A percentile compares a stretch with the other conserved stretches of the same genome.
Conservation (phyloP, 2,113 vertebrate genomes). For the Burhinus oedicnemus region DNA sequence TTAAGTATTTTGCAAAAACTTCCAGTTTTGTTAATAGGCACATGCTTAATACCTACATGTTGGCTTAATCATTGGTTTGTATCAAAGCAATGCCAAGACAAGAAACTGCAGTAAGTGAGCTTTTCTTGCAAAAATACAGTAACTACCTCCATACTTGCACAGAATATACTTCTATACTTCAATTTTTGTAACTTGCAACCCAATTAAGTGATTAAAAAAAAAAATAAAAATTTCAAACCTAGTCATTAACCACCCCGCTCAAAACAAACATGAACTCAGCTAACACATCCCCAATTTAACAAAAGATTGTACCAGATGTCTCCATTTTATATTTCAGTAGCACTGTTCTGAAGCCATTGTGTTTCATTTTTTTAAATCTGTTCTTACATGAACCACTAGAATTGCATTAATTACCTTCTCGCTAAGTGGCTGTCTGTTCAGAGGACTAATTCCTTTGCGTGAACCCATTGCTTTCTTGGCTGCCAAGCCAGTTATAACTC, state of each 20-base stretch:
- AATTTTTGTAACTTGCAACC: background rate
- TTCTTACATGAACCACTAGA: background rate
- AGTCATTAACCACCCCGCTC: background rate
- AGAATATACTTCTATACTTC: background rate
- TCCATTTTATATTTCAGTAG: background rate
- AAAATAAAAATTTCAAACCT: background rate
- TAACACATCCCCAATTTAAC: background rate
- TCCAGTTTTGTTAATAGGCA: background rate
- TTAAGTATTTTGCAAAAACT: background rate
- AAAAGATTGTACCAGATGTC: background rate
- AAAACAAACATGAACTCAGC: background rate
- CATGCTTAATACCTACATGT: background rate
- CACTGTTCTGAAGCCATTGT: background rate
- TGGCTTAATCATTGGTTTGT: background rate
- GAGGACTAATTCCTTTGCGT: slow-evolving; percentile 82
- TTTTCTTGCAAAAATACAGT: background rate
- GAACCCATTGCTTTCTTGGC: slow-evolving; percentile 81
- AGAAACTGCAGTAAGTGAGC: background rate
- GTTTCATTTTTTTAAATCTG: background rate
- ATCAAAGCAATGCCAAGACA: background rate
- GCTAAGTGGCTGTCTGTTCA: slow-evolving; percentile 84
- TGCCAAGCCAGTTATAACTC: slow-evolving; percentile 89
- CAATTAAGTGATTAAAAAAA: background rate
- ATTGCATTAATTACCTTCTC: slow-evolving; percentile 76
- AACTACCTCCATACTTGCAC: background rate